Evolutionary conservation across 30 jellyfish, hydroid and myxozoan species (phyloP).

Genomic region (Hydractinia symbiolongicarpus): DNA sequence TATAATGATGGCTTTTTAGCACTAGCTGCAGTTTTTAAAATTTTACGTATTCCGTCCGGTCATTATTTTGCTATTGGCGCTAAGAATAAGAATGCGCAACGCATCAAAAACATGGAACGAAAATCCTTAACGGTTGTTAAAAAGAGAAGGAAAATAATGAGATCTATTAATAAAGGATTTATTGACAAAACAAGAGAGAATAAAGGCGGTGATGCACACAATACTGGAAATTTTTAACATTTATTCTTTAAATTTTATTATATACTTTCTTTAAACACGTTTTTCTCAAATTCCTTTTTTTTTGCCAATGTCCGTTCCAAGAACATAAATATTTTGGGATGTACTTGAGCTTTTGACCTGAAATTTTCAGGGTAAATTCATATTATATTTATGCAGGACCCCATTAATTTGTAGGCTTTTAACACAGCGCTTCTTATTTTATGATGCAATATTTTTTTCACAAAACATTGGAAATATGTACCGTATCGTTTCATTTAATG

Average conservation of each 20-base stretch:
- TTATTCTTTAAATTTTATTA: neutral
- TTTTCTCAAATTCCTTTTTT: neutral
- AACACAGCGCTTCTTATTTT: too few relatives aligned
- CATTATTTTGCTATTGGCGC: neutral
- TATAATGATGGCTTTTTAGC: slow-evolving; percentile 19
- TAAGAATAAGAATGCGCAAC: neutral
- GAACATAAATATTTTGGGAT: too few relatives aligned
- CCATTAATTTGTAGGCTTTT: too few relatives aligned
- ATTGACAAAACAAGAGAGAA: neutral
- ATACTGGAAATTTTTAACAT: slow-evolving; percentile 2
- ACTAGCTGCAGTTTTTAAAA: neutral
- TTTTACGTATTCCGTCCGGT: neutral
- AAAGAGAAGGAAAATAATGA: neutral
- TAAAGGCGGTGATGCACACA: neutral
- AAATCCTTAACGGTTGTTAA: neutral
- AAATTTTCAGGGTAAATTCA: too few relatives aligned
- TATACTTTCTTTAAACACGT: neutral
- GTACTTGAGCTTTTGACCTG: too few relatives aligned
- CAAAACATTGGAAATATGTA: too few relatives aligned
- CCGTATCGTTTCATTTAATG: too few relatives aligned
- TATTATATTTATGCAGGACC: too few relatives aligned
- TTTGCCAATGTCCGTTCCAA: neutral
- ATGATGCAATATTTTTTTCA: too few relatives aligned
- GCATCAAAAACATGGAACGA: slow-evolving; percentile 1
- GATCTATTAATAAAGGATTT: neutral